Conservation (phyloP, 2,797 vertebrate genomes). For the Girardinus metallicus region DNA sequence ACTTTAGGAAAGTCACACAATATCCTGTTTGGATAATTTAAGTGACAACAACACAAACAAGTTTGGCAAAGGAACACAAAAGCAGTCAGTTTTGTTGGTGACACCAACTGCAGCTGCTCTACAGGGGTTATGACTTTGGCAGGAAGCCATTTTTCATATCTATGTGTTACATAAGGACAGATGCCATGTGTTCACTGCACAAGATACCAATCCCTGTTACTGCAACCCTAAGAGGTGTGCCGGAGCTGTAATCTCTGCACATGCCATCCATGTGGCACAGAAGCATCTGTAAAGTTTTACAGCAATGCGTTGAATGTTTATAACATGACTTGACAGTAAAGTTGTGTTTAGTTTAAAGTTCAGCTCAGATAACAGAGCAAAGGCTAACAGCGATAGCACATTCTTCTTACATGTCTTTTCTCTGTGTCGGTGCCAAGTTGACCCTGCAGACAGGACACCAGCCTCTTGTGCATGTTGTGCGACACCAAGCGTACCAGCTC, state of each 20-base stretch:
- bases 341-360: neutral
- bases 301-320: neutral
- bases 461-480: slow-evolving; percentile 91
- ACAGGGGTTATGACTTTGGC: slow-evolving; percentile 29
- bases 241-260: neutral
- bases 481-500: slow-evolving; percentile 89
- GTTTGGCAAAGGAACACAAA: neutral
- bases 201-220: slow-evolving; percentile 24
- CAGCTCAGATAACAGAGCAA: neutral
- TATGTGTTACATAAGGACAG: slow-evolving; percentile 50
- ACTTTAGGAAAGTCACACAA: neutral
- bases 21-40: neutral
- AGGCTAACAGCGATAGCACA: neutral
- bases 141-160: slow-evolving; percentile 42
- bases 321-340: neutral
- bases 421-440: slow-evolving; percentile 89
- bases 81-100: neutral
- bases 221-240: neutral
- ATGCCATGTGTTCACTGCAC: slow-evolving; percentile 26
- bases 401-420: slow-evolving; percentile 89
- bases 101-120: slow-evolving; percentile 6
- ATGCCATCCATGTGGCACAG: neutral
- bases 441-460: slow-evolving; percentile 90
- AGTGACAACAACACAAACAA: neutral
- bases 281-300: neutral